Evolutionary conservation across 2,888 invertebrate genomes (phyloP).

Genomic region (Apamea epomidion): DNA sequence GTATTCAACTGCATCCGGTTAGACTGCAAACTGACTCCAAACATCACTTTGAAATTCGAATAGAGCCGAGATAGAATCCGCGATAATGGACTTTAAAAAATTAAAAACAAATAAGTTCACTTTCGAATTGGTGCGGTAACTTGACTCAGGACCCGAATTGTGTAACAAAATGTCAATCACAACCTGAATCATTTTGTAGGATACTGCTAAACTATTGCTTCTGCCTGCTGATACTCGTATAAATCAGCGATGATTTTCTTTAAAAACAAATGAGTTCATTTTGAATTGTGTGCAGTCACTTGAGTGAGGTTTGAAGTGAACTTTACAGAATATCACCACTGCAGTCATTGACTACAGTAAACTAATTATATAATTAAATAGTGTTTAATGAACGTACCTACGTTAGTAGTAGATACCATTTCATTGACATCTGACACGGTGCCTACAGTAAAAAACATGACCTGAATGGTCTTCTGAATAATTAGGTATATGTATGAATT

Average conservation of each 20-base stretch:
- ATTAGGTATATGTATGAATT: not conserved
- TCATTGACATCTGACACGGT: slow-evolving; percentile 2
- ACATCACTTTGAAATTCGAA: not conserved
- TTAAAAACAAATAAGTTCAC: not conserved
- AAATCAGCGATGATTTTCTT: not conserved
- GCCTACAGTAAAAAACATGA: slow-evolving; percentile 6
- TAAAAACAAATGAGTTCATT: not conserved
- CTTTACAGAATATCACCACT: not conserved
- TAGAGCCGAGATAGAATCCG: not conserved
- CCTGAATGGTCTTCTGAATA: slow-evolving; percentile 18
- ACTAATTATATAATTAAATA: not conserved
- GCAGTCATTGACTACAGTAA: not conserved
- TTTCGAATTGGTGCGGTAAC: no score
- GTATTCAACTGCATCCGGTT: no score
- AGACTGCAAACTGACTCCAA: no score
- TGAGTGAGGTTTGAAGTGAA: not conserved
- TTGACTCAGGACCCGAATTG: no score
- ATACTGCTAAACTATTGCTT: no score
- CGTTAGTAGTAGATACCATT: not conserved
- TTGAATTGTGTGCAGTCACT: not conserved
- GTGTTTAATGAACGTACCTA: not conserved
- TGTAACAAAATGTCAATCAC: no score
- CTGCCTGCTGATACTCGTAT: not conserved
- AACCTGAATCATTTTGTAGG: no score
- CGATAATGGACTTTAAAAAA: not conserved